Base-by-base conservation (phyloP, 2,797 vertebrate genomes). In the Hoplostethus mediterraneus region DNA sequence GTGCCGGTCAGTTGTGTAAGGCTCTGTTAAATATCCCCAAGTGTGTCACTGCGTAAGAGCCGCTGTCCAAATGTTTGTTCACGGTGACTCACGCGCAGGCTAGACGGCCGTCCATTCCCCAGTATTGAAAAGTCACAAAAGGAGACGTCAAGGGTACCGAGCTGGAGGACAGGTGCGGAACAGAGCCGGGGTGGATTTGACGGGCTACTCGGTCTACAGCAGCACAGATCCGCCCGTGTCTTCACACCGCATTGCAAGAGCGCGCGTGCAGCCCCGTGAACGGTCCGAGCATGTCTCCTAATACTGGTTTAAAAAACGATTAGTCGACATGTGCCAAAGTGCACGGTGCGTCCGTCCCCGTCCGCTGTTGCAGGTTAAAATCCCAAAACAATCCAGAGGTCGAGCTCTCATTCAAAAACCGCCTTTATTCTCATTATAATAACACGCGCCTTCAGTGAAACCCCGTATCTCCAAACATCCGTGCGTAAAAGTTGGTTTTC, bases 401-500 rank as follows among this genome's bases (percentile, higher is more conserved):
- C 1, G 52, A 74, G 33, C 51, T 69, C 21, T 28, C 4, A 11
- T 6, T 65, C 8, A 47, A 14, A 17, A 72, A 25, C 5, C 1
- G 5, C 7, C 6, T 47, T n/a, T 58, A 25, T 21, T 21, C 33
- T 17, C 11, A 31, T 11, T 28, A 31, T 33, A 55, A n/a, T 0
- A 58, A 21, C 21, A 21, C 10, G 57, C 25, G 33, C 59, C 60
- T 25, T 12, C 3, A 47, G 30, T 42, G 3, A 48, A 63, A 40
- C 21, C 5, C 21, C 31, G 38, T 70, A 79, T 75, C 71, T 75
- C 83, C 75, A 81, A 55, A 73, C 28, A 67, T 86, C 81, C 72
- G 75, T 71, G 85, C 89, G 90, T 88, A 89, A 90, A 89, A 83
- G 79, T 86, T 85, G 71, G 28, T 69, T 65, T 71, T 66, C 67